Conservation (phyloP, 2,888 invertebrate genomes). For the Cryptophagus acutangulus region DNA sequence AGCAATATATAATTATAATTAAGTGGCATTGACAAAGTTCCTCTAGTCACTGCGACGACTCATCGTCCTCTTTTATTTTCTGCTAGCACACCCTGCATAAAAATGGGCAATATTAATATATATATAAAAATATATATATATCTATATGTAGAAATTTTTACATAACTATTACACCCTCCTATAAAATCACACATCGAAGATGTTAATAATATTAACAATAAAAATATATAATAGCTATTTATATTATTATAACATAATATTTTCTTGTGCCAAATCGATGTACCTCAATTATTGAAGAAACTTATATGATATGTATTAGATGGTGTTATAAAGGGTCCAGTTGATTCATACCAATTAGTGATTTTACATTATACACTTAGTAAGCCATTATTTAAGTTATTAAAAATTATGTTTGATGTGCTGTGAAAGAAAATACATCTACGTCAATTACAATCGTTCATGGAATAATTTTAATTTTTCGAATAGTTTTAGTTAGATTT, state of each 20-base stretch:
- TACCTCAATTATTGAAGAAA: constrained; percentile 54
- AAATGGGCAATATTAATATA: constrained; percentile 13
- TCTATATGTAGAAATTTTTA: not conserved
- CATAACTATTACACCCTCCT: not conserved
- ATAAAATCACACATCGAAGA: constrained; percentile 1
- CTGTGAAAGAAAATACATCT: constrained; percentile 3
- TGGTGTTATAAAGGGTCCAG: constrained; percentile 28
- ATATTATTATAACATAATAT: constrained; percentile 36
- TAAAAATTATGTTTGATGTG: constrained; percentile 5
- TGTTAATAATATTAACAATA: constrained; percentile 4
- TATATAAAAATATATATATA: not conserved
- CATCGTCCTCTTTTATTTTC: constrained; percentile 5
- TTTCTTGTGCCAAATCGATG: constrained; percentile 70
- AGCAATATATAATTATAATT: constrained; percentile 32
- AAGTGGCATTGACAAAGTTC: constrained; percentile 41
- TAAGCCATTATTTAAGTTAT: not conserved
- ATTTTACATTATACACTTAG: too few relatives aligned
- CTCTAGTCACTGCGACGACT: constrained; percentile 43
- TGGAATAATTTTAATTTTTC: too few relatives aligned
- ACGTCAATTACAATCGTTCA: too few relatives aligned
- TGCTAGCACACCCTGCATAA: constrained; percentile 8
- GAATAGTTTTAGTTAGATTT: too few relatives aligned
- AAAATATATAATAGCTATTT: constrained; percentile 21
- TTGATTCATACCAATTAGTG: too few relatives aligned
- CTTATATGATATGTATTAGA: constrained; percentile 30